Conservation (phyloP, 1,140 invertebrate genomes). For the Eumeta japonica region DNA sequence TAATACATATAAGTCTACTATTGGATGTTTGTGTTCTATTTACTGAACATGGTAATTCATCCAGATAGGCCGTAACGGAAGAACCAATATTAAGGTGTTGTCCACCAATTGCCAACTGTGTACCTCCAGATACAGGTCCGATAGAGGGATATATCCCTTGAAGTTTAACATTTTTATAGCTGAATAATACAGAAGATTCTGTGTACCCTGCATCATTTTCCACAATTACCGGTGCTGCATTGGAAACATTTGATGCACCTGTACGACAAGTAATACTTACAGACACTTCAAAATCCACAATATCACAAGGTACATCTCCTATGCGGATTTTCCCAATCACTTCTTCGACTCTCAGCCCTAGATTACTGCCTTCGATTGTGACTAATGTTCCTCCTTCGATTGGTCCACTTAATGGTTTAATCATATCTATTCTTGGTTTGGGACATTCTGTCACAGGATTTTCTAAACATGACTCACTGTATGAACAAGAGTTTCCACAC, state of each 20-base stretch:
- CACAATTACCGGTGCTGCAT: slow-evolving; percentile 79
- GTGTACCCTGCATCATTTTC: slow-evolving; percentile 88
- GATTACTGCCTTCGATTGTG: slow-evolving; percentile 93
- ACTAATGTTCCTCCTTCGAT: slow-evolving; percentile 94
- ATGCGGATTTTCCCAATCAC: slow-evolving; percentile 89
- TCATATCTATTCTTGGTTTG: slow-evolving; percentile 90
- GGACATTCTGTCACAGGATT: slow-evolving; percentile 80
- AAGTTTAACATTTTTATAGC: slow-evolving; percentile 84
- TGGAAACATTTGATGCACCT: slow-evolving; percentile 72
- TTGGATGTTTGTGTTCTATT: slow-evolving; percentile 88
- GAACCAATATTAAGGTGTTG: slow-evolving; percentile 93
- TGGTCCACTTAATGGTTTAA: slow-evolving; percentile 90
- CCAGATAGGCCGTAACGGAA: slow-evolving; percentile 81
- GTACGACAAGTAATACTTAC: slow-evolving; percentile 88
- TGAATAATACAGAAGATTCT: slow-evolving; percentile 84
- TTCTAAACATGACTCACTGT: slow-evolving; percentile 76
- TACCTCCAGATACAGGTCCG: slow-evolving; percentile 93
- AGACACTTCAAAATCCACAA: slow-evolving; percentile 88
- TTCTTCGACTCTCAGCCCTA: slow-evolving; percentile 87
- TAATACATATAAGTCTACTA: slow-evolving; percentile 82
- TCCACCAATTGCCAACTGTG: slow-evolving; percentile 86
- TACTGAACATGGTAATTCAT: slow-evolving; percentile 84
- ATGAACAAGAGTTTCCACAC: slow-evolving; percentile 86
- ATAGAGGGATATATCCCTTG: slow-evolving; percentile 78
- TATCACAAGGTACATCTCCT: slow-evolving; percentile 82